Percentiles rank a stretch among this genome's conserved stretches.
phyloP scores from a whole-genome alignment of 2,797 vertebrate species.

The Huso huso region DNA sequence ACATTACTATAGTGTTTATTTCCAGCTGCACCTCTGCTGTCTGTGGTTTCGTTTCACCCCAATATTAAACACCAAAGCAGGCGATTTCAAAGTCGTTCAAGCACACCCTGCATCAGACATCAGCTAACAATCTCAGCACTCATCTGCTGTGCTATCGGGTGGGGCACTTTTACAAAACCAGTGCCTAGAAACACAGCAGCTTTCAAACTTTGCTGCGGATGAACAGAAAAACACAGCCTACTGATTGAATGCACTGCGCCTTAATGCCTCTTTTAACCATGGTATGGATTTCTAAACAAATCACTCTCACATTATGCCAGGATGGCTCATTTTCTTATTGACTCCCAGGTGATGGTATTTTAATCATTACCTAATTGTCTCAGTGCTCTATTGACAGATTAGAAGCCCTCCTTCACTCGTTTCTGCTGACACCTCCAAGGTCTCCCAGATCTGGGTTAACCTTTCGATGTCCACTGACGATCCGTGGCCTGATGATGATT shows the following conservation, averaged over 20 bases:
- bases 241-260: conserved; percentile 49
- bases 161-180: too few relatives aligned
- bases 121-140: too few relatives aligned
- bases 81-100: too few relatives aligned
- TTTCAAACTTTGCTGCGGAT: conserved; percentile 39
- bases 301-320: conserved; percentile 77
- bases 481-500: conserved; percentile 79
- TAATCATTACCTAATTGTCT: conserved; percentile 98
- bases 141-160: too few relatives aligned
- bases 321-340: conserved; percentile 83
- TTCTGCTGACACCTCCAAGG: conserved; percentile 89
- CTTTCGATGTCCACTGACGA: conserved; percentile 83
- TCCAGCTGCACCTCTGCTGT: too few relatives aligned
- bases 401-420: conserved; percentile 73
- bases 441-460: conserved; percentile 81
- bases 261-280: conserved; percentile 48
- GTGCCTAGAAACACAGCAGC: background rate
- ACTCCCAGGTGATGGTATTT: conserved; percentile 72
- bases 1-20: too few relatives aligned
- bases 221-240: conserved; percentile 22
- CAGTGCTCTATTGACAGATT: conserved; percentile 82
- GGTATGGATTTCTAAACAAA: conserved; percentile 81
- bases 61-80: too few relatives aligned
- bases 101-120: too few relatives aligned
- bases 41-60: too few relatives aligned